Evolutionary conservation across 2,113 vertebrate genomes (phyloP), one percentile per base, ranked within the genome.

Genomic region (Daphoenositta chrysoptera): DNA sequence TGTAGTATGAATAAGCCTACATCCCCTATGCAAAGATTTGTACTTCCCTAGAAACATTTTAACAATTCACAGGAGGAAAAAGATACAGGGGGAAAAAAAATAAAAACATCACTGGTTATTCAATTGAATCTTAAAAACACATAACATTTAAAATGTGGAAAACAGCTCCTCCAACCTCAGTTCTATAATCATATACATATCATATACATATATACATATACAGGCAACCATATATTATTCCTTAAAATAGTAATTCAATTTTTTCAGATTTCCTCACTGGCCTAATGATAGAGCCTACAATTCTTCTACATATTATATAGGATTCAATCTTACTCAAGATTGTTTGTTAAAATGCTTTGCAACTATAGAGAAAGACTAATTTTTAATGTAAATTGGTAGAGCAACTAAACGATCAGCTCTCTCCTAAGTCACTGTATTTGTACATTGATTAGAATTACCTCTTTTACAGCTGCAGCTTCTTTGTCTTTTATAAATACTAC

Each of bases 401-500:
- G 37, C 21, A 66, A 56, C 0, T 22, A 24, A 64, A 66, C 13
- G 1, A 91, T 42, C 53, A 68, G 9, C n/a, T 65, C 39, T 10
- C 37, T 72, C 31, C 48, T 57, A 73, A 66, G 42, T 61, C 45
- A 69, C 27, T 23, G 4, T 39, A 65, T 30, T 48, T 51, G 37
- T n/a, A 75, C 10, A 47, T 9, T 23, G 17, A 94, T 33, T 40
- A 60, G 15, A 83, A n/a, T 56, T 96, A 99, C 98, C 98, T 99
- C 97, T 37, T 95, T 97, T 20, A 98, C 45, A 48, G 97, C 96
- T 58, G 98, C 97, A 56, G 95, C 92, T 94, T 93, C 96, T 96
- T 97, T 98, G 95, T 99, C 98, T 94, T 97, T 98, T 78, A 99
- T 27, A 82, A 99, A 98, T 50, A 98, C 83, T 66, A 99, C 48